These are phyloP conservation scores for Uropsilus gracilis DNA, from an alignment of 2,113 vertebrate species.

Conservation along the genomic window DNA sequence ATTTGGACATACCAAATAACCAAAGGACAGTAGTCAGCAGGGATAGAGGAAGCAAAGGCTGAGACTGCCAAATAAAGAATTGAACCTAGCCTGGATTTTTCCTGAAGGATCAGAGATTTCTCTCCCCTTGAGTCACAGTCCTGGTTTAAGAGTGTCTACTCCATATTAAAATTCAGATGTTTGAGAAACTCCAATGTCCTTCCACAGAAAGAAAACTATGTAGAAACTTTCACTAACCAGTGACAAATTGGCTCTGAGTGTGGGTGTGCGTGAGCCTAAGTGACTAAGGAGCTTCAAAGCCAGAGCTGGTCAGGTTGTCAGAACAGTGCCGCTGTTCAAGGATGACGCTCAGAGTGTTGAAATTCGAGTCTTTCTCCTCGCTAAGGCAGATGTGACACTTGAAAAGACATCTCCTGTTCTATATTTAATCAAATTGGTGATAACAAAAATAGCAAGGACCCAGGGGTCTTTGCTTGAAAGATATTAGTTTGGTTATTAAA, in stretches of 20 bases:
- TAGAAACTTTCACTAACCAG: neutral
- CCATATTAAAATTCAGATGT: constrained; percentile 7
- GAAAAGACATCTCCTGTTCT: neutral
- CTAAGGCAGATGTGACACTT: neutral
- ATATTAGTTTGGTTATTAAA: constrained; percentile 20
- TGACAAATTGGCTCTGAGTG: neutral
- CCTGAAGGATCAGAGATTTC: neutral
- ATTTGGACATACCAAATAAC: neutral
- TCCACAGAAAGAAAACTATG: neutral
- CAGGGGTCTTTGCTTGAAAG: neutral
- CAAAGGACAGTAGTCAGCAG: neutral
- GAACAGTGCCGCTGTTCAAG: neutral
- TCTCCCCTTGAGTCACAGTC: neutral
- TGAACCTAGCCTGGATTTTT: neutral
- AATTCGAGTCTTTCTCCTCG: neutral
- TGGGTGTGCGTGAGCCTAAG: neutral
- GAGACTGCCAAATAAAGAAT: neutral
- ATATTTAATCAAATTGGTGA: constrained; percentile 19
- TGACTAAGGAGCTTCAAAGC: constrained; percentile 32
- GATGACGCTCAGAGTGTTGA: neutral
- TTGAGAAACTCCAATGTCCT: neutral
- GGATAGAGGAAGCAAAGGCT: neutral
- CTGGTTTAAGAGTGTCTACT: neutral
- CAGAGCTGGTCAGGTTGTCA: neutral
- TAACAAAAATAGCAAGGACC: neutral